Percentiles rank a stretch among this genome's conserved stretches.
These are phyloP conservation scores for Anagyrus pseudococci DNA, from an alignment of 2,888 invertebrate genomes.

Conservation along the genomic window DNA sequence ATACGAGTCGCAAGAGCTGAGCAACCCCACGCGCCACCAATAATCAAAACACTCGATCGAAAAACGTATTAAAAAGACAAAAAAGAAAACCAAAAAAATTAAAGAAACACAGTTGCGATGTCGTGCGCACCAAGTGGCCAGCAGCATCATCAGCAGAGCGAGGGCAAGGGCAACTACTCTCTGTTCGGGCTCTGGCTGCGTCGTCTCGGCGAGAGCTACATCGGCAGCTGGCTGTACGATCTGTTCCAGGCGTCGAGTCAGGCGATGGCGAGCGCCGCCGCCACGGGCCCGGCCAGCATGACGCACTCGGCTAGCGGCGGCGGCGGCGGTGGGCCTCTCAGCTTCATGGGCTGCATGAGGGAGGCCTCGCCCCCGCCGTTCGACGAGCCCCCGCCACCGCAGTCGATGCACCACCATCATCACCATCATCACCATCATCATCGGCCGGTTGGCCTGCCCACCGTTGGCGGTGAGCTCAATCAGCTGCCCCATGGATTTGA, in stretches of 20 bases:
- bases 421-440: constrained; percentile 13
- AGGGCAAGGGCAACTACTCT: constrained; percentile 9
- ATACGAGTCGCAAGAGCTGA: no score
- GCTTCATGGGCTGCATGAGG: constrained; percentile 72
- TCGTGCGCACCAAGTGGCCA: not conserved
- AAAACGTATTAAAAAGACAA: no score
- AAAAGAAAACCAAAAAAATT: not conserved
- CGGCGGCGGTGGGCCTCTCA: constrained; percentile 67
- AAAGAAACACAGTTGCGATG: not conserved
- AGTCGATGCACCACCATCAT: constrained; percentile 45
- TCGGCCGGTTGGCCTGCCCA: constrained; percentile 23
- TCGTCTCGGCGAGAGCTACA: constrained; percentile 44
- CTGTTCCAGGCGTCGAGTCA: constrained; percentile 50
- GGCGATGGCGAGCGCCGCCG: constrained; percentile 51
- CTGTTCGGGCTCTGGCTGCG: constrained; percentile 40
- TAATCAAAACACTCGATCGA: no score
- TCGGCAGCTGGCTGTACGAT: constrained; percentile 50
- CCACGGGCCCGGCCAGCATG: constrained; percentile 57
- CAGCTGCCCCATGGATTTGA: constrained; percentile 50
- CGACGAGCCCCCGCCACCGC: constrained; percentile 59
- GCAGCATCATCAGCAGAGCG: not conserved
- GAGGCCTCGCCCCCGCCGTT: constrained; percentile 69
- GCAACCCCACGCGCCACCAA: no score
- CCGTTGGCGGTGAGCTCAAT: constrained; percentile 19
- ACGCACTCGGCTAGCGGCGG: constrained; percentile 40